These are phyloP conservation scores for Cheilosia grossa DNA, from an alignment of 2,888 invertebrate species.

Conservation along the genomic window DNA sequence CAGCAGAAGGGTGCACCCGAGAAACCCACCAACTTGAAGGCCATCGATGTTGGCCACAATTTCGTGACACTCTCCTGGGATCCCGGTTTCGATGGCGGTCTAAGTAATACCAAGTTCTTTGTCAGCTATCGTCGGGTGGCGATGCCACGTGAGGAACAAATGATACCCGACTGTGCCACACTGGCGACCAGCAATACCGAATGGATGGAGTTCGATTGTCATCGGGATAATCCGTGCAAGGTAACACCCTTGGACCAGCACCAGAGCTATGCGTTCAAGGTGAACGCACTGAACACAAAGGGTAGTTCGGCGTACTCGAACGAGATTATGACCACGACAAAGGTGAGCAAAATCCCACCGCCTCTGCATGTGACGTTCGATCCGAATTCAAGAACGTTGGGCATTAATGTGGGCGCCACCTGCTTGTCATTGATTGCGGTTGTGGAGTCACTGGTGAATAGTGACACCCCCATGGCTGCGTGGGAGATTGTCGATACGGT, in stretches of 20 bases:
- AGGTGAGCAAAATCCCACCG: slow-evolving; percentile 92
- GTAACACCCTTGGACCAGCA: slow-evolving; percentile 93
- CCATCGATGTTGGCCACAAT: slow-evolving; percentile 90
- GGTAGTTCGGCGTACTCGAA: slow-evolving; percentile 94
- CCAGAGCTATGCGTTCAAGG: slow-evolving; percentile 93
- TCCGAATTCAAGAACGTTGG: slow-evolving; percentile 89
- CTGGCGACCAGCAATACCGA: slow-evolving; percentile 86
- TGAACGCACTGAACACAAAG: slow-evolving; percentile 94
- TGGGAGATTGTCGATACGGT: slow-evolving; percentile 91
- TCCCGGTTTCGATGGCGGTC: slow-evolving; percentile 95
- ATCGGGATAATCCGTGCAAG: slow-evolving; percentile 93
- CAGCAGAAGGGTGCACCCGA: slow-evolving; percentile 96
- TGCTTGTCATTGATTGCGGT: slow-evolving; percentile 91
- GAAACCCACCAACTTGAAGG: slow-evolving; percentile 89
- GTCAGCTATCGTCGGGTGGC: slow-evolving; percentile 91
- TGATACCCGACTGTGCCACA: slow-evolving; percentile 86
- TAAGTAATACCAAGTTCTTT: slow-evolving; percentile 93
- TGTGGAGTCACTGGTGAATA: slow-evolving; percentile 88
- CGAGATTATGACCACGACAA: slow-evolving; percentile 91
- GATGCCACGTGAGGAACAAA: slow-evolving; percentile 85
- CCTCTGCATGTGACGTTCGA: slow-evolving; percentile 93
- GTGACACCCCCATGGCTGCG: slow-evolving; percentile 84
- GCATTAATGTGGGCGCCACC: slow-evolving; percentile 91
- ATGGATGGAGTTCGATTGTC: slow-evolving; percentile 94
- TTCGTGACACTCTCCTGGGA: slow-evolving; percentile 93